These are phyloP conservation scores for Corbicula japonica DNA, from an alignment of 2,888 invertebrate genomes.

Conservation along the genomic window DNA sequence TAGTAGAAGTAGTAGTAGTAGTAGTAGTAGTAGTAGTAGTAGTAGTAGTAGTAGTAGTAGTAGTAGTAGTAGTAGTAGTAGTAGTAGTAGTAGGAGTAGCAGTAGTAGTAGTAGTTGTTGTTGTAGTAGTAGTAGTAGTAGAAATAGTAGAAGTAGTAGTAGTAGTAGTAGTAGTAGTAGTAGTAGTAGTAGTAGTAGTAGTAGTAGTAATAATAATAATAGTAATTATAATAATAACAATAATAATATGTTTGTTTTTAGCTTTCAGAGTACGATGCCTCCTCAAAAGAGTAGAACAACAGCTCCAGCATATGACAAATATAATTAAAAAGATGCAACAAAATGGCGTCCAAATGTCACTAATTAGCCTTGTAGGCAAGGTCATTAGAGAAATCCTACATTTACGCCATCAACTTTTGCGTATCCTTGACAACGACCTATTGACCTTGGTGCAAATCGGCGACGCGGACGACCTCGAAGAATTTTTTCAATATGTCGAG, in stretches of 20 bases:
- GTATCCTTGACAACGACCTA: conserved; percentile 3
- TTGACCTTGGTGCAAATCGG: background rate
- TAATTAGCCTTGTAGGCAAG: conserved; percentile 1
- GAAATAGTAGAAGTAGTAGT: no score
- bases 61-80: no score
- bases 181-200: no score
- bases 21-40: no score
- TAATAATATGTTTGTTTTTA: background rate
- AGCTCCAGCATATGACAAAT: background rate
- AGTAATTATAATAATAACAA: background rate
- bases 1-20: no score
- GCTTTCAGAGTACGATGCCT: conserved; percentile 1
- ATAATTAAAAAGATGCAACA: conserved; percentile 1
- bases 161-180: no score
- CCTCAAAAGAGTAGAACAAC: conserved; percentile 3
- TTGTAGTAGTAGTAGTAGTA: no score
- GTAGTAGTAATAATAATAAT: no score
- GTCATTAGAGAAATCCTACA: background rate
- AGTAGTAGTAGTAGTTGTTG: no score
- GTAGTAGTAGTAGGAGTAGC: no score
- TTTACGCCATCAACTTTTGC: background rate
- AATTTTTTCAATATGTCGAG: conserved; percentile 6
- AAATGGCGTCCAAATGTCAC: conserved; percentile 11
- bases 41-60: no score
- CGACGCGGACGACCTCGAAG: conserved; percentile 5